Evolutionary conservation across 1,140 invertebrate species (phyloP), one percentile per base, ranked within the genome.

Genomic region (Tetranychus cinnabarinus): DNA sequence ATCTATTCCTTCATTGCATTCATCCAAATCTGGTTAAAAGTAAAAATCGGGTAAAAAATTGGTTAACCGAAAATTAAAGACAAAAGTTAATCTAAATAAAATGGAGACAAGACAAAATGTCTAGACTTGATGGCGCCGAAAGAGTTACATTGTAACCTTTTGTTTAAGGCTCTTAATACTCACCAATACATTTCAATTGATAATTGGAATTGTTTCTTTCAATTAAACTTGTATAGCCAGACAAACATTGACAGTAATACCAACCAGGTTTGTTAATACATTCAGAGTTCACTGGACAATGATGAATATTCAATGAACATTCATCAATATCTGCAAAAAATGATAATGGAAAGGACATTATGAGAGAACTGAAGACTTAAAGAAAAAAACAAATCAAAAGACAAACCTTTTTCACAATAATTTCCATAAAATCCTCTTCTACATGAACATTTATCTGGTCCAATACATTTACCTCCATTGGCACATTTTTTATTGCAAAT

Each of bases 221-320:
- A 2, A n/a, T 33, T 2, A 36, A 12, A 56, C 73, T 73, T 23
- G 81, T 75, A 73, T 82, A 92, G 0, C 88, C 88, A 34, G 81
- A 76, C 50, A 81, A 79, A 72, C 88, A 93, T 63, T 84, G 80
- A 71, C 89, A 93, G 68, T 86, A 84, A 72, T 89, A 90, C 80
- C 86, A 89, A 60, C 89, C 89, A 23, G 86, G 86, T 77, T 86
- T 85, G 73, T 92, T 92, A 70, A 89, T 80, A 73, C 89, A 92
- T 35, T 77, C 74, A 7, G 87, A 84, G 63, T 82, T 79, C 63
- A 76, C 73, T 62, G 81, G 81, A 73, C 87, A 91, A 37, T 76
- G 74, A 67, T 84, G 80, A 12, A 80, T 70, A 65, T 79, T 79
- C 46, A 79, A 77, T 1, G 75, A 74, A 73, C 88, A 92, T 72